A percentile compares a stretch with the other conserved stretches of the same genome.
These are phyloP conservation scores for Belonocnema kinseyi DNA, from an alignment of 1,140 invertebrate species.

Conservation along the genomic window DNA sequence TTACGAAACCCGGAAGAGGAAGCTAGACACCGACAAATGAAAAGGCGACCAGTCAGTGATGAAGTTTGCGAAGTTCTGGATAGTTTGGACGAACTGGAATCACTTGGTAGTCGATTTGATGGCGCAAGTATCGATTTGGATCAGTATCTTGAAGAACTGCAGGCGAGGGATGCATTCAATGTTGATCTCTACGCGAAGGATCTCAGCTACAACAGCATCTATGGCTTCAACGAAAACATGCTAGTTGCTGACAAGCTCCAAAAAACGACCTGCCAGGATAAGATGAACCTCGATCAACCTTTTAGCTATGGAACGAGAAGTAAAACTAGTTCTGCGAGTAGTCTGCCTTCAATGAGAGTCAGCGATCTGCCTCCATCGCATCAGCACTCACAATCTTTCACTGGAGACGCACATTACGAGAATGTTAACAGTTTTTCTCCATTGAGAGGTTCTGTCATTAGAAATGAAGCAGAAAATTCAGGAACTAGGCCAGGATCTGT, in stretches of 20 bases:
- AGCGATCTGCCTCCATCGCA: slow-evolving; percentile 64
- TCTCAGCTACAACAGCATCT: slow-evolving; percentile 67
- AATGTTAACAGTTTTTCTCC: slow-evolving; percentile 68
- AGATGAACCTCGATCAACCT: slow-evolving; percentile 56
- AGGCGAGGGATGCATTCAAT: slow-evolving; percentile 74
- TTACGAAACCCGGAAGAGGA: slow-evolving; percentile 78
- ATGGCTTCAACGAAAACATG: slow-evolving; percentile 68
- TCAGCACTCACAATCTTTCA: slow-evolving; percentile 71
- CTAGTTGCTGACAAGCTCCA: slow-evolving; percentile 63
- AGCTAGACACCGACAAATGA: slow-evolving; percentile 76
- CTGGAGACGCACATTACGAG: slow-evolving; percentile 70
- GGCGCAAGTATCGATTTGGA: slow-evolving; percentile 80
- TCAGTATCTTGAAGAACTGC: slow-evolving; percentile 80
- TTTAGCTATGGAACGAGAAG: slow-evolving; percentile 55
- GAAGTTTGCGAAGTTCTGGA: slow-evolving; percentile 74
- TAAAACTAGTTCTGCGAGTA: slow-evolving; percentile 70
- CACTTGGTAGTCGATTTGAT: slow-evolving; percentile 78
- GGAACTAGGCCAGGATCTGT: neutral
- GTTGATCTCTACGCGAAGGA: slow-evolving; percentile 69
- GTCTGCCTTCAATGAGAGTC: slow-evolving; percentile 71
- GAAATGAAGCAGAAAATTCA: slow-evolving; percentile 44
- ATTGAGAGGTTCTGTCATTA: slow-evolving; percentile 47
- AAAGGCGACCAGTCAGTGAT: slow-evolving; percentile 83
- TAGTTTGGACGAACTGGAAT: slow-evolving; percentile 78
- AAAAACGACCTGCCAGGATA: slow-evolving; percentile 61